Evolutionary conservation across 2,797 vertebrate species (phyloP), one percentile per base, ranked within the genome.

Genomic region (Sibirionetta formosa): DNA sequence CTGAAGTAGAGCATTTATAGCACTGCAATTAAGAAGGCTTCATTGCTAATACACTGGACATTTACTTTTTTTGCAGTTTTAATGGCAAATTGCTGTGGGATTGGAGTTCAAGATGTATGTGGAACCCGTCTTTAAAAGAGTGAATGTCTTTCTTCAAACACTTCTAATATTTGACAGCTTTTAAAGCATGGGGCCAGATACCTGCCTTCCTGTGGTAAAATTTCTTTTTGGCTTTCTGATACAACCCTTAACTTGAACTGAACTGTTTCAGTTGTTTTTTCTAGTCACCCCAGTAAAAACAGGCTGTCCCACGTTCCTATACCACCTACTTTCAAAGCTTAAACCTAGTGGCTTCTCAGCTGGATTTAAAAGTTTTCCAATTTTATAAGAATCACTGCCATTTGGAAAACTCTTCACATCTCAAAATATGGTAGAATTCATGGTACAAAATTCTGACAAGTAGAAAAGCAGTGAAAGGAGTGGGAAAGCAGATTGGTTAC

Each of bases 21-120:
- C 75, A 57, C 31, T 79, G 90, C 76, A 93, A 86, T 96, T 97
- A 95, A 82, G 60, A 77, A 73, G 29, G 18, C 9, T 90, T 81
- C 82, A 63, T 58, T 72, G 65, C 20, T 93, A 81, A 94, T 95
- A 93, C 76, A 78, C 72, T 61, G 81, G 91, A 36, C 86, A 90
- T 82, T 95, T 88, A 56, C n/a, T 46, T 91, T 88, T 95, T 85
- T 69, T 72, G 50, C 26, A 75, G 36, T 86, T 88, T 91, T 88
- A 95, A 86, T 60, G 36, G 22, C 12, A 84, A 26, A 82, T 72
- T 86, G 19, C 23, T 50, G 12, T 15, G 15, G 64, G 76, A 85
- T 35, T 77, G 61, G 48, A 88, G 69, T 44, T 81, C 56, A 73
- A 78, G 76, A 60, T 78, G 17, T 66, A 54, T 54, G 46, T 54